These are phyloP conservation scores for Boloria euphrosyne DNA, from an alignment of 2,888 invertebrate species.

Conservation along the genomic window DNA sequence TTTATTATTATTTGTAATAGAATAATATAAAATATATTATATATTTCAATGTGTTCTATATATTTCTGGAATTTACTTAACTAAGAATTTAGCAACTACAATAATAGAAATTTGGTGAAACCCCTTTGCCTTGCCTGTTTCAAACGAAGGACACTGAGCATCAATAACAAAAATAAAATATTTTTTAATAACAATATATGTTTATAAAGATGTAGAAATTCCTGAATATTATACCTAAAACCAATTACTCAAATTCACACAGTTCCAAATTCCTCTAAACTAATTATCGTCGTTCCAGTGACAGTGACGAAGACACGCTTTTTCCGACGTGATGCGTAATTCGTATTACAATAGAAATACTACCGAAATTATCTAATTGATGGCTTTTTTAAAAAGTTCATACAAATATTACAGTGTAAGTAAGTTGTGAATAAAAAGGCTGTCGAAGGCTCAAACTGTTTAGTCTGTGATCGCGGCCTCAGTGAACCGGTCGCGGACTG, in stretches of 20 bases:
- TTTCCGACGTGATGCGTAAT: slow-evolving; percentile 2
- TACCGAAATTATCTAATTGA: slow-evolving; percentile 6
- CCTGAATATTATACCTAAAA: slow-evolving; percentile 5
- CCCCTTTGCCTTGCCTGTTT: too few relatives aligned
- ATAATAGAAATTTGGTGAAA: too few relatives aligned
- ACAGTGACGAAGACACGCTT: slow-evolving; percentile 6
- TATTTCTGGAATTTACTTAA: too few relatives aligned
- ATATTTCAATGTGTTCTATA: too few relatives aligned
- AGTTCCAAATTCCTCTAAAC: slow-evolving; percentile 23
- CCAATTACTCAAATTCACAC: slow-evolving; percentile 15
- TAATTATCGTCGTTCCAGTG: slow-evolving; percentile 20
- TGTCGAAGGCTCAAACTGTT: slow-evolving; percentile 68
- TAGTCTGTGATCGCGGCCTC: slow-evolving; percentile 67
- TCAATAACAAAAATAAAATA: too few relatives aligned
- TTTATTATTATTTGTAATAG: too few relatives aligned
- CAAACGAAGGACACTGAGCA: too few relatives aligned
- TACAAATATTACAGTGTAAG: slow-evolving; percentile 11
- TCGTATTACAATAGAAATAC: slow-evolving; percentile 9
- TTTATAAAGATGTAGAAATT: slow-evolving; percentile 11
- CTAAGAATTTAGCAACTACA: too few relatives aligned
- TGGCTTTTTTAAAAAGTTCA: slow-evolving; percentile 1
- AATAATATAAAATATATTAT: too few relatives aligned
- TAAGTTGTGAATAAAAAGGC: slow-evolving; percentile 64
- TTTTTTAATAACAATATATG: too few relatives aligned
- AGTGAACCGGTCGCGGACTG: slow-evolving; percentile 65